A percentile compares a stretch with the other conserved stretches of the same genome.
These are phyloP conservation scores for Drosophila athabasca DNA, from an alignment of 1,140 invertebrate species.

Conservation along the genomic window DNA sequence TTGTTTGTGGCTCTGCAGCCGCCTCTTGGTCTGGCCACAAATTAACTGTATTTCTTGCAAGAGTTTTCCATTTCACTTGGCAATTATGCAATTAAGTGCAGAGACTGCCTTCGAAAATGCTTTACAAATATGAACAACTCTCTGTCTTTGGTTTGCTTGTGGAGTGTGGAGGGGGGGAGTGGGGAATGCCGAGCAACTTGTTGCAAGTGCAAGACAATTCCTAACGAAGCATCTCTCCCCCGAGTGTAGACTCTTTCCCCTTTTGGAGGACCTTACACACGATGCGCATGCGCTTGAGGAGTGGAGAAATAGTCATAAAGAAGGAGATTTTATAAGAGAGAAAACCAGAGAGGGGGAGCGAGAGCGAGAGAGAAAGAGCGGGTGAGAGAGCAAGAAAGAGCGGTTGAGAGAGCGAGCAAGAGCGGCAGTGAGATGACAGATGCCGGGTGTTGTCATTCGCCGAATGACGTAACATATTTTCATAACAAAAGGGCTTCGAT, in stretches of 20 bases:
- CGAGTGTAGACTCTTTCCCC: constrained; percentile 53
- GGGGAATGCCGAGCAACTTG: constrained; percentile 48
- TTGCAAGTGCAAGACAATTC: constrained; percentile 53
- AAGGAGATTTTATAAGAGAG: constrained; percentile 52
- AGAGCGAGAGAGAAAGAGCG: not conserved
- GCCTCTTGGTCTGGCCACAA: constrained; percentile 36
- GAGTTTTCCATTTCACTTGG: constrained; percentile 68
- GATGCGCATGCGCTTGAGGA: constrained; percentile 46
- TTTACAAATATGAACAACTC: constrained; percentile 1
- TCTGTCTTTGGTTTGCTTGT: not conserved
- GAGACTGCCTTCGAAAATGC: constrained; percentile 7
- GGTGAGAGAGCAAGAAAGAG: too few species aligned
- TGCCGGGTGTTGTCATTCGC: constrained; percentile 63
- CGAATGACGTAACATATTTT: constrained; percentile 62
- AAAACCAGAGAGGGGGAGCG: constrained; percentile 24
- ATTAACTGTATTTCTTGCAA: constrained; percentile 64
- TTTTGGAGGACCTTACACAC: not conserved
- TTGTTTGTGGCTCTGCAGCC: constrained; percentile 35
- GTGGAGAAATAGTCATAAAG: not conserved
- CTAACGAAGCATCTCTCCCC: constrained; percentile 2
- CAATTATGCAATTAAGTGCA: constrained; percentile 76
- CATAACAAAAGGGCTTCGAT: too few species aligned
- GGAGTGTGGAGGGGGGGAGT: not conserved
- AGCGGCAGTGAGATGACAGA: not conserved
- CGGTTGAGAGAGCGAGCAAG: constrained; percentile 21